A percentile compares a stretch with the other conserved stretches of the same genome.
phyloP scores from a whole-genome alignment of 2,797 vertebrate species.

The Xiphorhynchus erythropygius region DNA sequence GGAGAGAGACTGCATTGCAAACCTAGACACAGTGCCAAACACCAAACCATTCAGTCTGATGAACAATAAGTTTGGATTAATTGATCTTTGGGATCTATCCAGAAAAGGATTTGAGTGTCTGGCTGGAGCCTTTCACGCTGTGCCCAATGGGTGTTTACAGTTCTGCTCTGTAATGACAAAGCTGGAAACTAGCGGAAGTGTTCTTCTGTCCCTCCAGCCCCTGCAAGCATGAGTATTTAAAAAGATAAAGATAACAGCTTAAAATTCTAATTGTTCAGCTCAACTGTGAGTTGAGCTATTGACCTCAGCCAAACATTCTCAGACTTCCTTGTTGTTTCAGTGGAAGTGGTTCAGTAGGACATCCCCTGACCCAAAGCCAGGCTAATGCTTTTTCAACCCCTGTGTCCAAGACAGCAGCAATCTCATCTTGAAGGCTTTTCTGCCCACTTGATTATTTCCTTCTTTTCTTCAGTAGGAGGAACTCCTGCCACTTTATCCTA shows the following conservation, averaged over 20 bases:
- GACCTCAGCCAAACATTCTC: not conserved
- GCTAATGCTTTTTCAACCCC: not conserved
- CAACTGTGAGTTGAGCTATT: not conserved
- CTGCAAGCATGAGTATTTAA: not conserved
- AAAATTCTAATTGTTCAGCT: conserved; percentile 17
- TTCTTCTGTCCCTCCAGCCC: not conserved
- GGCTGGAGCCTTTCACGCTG: not conserved
- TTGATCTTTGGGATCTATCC: conserved; percentile 43
- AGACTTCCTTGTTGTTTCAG: conserved; percentile 11
- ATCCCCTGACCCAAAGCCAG: not conserved
- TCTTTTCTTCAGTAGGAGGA: not conserved
- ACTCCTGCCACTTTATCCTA: not conserved
- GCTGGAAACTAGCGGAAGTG: not conserved
- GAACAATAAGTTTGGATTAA: conserved; percentile 41
- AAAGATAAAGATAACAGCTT: conserved; percentile 27
- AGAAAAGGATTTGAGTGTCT: conserved; percentile 54
- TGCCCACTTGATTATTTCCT: not conserved
- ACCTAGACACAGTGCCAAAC: not conserved
- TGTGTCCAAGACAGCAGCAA: not conserved
- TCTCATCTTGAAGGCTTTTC: not conserved
- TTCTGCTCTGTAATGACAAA: conserved; percentile 27
- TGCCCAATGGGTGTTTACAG: not conserved
- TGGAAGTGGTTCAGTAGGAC: not conserved
- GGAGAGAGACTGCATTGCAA: not conserved
- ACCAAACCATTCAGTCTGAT: not conserved